Evolutionary conservation across 2,888 invertebrate species (phyloP), one percentile per base, ranked within the genome.

Genomic region (Mactromeris polynyma): DNA sequence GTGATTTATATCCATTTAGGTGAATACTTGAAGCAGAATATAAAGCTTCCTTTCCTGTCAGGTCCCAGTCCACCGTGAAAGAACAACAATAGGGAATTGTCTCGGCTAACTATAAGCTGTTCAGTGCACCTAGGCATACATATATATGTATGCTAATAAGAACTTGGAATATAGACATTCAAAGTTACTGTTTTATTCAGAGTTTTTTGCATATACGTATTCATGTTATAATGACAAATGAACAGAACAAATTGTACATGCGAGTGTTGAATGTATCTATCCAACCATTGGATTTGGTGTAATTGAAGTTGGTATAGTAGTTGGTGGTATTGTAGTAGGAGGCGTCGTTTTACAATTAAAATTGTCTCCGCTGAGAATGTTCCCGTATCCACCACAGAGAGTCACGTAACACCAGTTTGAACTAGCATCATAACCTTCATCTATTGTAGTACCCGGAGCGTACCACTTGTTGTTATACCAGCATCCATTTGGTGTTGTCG

Each of bases 351-450:
- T 54, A 40, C 88, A 88, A 26, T 85, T 88, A 33, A 88, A 88
- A 40, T 88, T 54, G 40, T 88, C 88, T 7, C 84, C 88, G 40
- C 85, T 51, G 14, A 81, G 11, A 33, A 88, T 40, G 11, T 69
- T 42, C 2, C 88, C 88, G 31, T 38, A 26, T 0, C 4, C 17
- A 40, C 84, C 84, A 33, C 88, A 88, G 0, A 69, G 51, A 17
- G 84, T 83, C 14, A 73, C 17, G 77, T 84, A 88, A 46, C 88
- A 88, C 84, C 84, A 88, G 78, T 88, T 88, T 14, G 81, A 73
- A 31, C 33, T 42, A 1, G 77, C 26, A 36, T 88, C 88, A 33
- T 84, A 69, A 9, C 88, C 88, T 36, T 80, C 46, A 1, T 73
- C 77, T n/a, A 88, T 85, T 17, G 51, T 54, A 26, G 85, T 54